Conservation (phyloP, 1,140 invertebrate species). For the Temnothorax curvispinosus region DNA sequence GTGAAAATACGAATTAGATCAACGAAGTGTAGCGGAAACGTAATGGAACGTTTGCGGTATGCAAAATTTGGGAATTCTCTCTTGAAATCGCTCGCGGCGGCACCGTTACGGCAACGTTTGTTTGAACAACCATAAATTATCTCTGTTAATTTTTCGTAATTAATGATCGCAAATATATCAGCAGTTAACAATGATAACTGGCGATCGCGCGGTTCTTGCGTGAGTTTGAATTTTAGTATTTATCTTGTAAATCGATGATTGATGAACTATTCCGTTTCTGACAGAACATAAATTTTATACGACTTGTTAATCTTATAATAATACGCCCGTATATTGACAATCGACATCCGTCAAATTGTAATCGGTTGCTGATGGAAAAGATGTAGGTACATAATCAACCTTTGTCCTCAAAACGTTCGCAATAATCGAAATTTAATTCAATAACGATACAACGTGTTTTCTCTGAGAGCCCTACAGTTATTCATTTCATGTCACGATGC, state of each 20-base stretch:
- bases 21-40: slow-evolving; percentile 12
- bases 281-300: neutral
- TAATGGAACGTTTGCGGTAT: slow-evolving; percentile 16
- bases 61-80: slow-evolving; percentile 1
- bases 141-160: slow-evolving; percentile 32
- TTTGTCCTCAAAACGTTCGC: neutral
- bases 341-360: neutral
- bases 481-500: neutral
- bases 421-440: slow-evolving; percentile 26
- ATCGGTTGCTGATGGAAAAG: neutral
- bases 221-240: neutral
- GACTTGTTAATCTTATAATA: neutral
- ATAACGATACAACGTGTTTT: neutral
- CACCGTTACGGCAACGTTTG: neutral
- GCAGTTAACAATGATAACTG: slow-evolving; percentile 10
- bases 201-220: neutral
- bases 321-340: neutral
- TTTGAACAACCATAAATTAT: slow-evolving; percentile 43
- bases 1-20: slow-evolving; percentile 19
- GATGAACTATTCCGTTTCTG: neutral
- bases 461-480: neutral
- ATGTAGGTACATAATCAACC: neutral
- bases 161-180: slow-evolving; percentile 6
- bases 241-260: slow-evolving; percentile 9
- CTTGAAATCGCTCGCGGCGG: neutral